These are phyloP conservation scores for Maniola jurtina DNA, from an alignment of 1,140 invertebrate genomes.

Conservation along the genomic window DNA sequence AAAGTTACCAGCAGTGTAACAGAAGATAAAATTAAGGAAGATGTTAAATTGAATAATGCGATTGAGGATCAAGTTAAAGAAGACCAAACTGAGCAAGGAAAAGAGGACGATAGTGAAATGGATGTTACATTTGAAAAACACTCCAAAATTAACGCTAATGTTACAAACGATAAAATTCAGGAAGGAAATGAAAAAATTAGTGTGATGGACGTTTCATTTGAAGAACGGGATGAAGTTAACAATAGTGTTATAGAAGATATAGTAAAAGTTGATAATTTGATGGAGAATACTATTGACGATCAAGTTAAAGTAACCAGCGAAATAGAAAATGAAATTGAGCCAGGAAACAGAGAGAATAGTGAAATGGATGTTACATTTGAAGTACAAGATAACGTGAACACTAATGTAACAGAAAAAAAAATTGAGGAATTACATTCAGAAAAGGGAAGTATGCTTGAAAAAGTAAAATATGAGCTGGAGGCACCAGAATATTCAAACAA, in stretches of 20 bases:
- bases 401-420: too few species aligned
- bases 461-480: not conserved
- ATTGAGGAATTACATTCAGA: too few species aligned
- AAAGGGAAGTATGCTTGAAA: too few species aligned
- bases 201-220: not conserved
- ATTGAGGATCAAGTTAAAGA: too few species aligned
- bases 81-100: not conserved
- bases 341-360: too few species aligned
- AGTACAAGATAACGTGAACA: too few species aligned
- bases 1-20: conserved; percentile 3
- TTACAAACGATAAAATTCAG: not conserved
- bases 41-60: too few species aligned
- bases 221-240: not conserved
- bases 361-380: too few species aligned
- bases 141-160: not conserved
- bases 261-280: not conserved
- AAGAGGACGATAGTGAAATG: not conserved
- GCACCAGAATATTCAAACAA: not conserved
- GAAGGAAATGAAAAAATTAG: not conserved
- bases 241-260: not conserved
- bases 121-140: too few species aligned
- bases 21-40: too few species aligned
- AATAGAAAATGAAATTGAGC: not conserved
- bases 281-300: not conserved
- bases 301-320: not conserved